Base-by-base conservation (phyloP, 2,888 invertebrate species). In the Lasioglossum morio region DNA sequence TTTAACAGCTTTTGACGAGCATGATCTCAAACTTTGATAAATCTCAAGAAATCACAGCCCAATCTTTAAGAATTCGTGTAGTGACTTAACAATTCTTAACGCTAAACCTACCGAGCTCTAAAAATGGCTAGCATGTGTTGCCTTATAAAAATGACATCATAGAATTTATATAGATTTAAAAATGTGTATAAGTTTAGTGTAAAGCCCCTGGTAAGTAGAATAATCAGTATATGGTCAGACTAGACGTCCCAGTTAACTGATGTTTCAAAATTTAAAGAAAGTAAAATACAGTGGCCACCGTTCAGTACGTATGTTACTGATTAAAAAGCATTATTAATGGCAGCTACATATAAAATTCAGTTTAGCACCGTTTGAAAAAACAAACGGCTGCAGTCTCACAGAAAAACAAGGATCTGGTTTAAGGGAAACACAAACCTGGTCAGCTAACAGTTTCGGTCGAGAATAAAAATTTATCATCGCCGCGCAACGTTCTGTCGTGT, bases 381-480 rank as follows among this genome's bases (percentile, higher is more conserved):
- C n/a, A 60, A 60, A 60, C 12, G 27, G 14, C 27, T 27, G 0
- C 14, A 27, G 4, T 30, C 8, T 66, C 7, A 7, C 4, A 19
- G 34, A 23, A 7, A 69, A 34, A 19, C 66, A 34, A 16, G 34
- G 8, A 34, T 3, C 66, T 23, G 3, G 23, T 37, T 69, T 34
- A 69, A 69, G 23, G 19, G 66, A 4, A 34, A 30, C 34, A 8
- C 0, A 8, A 37, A 69, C 34, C 34, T 69, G 23, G 34, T 12
- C 34, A 37, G 66, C 66, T 69, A 69, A 69, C 66, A 19, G 14
- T 14, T 48, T 34, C 46, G 73, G 30, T n/a, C 7, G 37, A 23
- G 57, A n/a, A 69, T 83, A 86, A 86, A 81, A 81, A 84, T 87
- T 83, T 87, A 83, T 87, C 73, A 83, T 86, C 72, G 79, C n/a